Conservation (phyloP, 2,797 vertebrate species). For the Premnoplex brunnescens region DNA sequence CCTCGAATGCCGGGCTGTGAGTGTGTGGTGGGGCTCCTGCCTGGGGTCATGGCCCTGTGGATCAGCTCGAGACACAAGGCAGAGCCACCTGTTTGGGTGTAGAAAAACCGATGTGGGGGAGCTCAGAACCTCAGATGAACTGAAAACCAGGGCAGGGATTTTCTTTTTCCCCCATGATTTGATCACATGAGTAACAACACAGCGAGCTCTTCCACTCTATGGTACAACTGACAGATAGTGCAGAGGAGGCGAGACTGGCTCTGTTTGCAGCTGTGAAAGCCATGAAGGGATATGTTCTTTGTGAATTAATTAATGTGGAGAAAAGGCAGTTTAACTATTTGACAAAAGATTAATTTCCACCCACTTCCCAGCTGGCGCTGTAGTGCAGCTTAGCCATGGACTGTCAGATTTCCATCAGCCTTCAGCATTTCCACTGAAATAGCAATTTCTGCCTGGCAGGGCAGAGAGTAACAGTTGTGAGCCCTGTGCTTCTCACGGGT, state of each 20-base stretch:
- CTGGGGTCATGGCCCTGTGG: not conserved
- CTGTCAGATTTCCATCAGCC: constrained; percentile 25
- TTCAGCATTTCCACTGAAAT: not conserved
- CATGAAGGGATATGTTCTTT: constrained; percentile 15
- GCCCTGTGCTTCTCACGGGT: not conserved
- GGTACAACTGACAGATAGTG: not conserved
- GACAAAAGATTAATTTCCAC: constrained; percentile 45
- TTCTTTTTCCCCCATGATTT: not conserved
- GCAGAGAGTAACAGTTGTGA: not conserved
- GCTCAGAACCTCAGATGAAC: not conserved
- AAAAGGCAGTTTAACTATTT: constrained; percentile 14
- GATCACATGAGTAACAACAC: not conserved
- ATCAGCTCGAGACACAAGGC: not conserved
- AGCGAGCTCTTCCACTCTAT: not conserved
- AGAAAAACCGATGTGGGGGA: not conserved
- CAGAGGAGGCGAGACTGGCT: not conserved
- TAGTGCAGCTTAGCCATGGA: not conserved
- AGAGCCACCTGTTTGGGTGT: not conserved
- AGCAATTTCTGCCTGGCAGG: not conserved
- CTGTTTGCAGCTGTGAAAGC: constrained; percentile 33
- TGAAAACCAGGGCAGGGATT: not conserved
- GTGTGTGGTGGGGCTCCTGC: not conserved
- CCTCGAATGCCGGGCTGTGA: not conserved
- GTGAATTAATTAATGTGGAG: constrained; percentile 42
- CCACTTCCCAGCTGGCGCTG: constrained; percentile 50